Evolutionary conservation across 2,797 vertebrate species (phyloP).

Genomic region (Leuciscus waleckii): DNA sequence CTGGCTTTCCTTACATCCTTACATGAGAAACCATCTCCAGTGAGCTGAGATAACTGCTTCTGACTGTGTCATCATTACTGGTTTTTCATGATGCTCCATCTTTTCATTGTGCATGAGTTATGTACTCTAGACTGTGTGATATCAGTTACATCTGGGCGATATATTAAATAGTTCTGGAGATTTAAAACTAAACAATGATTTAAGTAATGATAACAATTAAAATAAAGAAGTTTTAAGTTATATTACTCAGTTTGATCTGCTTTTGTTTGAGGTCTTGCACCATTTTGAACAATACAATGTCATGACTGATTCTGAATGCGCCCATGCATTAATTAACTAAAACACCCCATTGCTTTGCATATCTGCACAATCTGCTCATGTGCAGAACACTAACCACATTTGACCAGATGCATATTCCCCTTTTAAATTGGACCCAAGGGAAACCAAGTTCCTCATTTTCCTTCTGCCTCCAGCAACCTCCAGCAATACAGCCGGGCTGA

Average conservation of each 20-base stretch:
- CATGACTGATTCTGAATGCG: background rate
- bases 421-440: conserved; percentile 31
- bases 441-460: conserved; percentile 38
- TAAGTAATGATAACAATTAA: background rate
- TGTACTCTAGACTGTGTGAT: background rate
- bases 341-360: conserved; percentile 20
- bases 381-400: background rate
- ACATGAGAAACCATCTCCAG: background rate
- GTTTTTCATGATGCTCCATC: background rate
- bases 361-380: conserved; percentile 13
- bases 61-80: conserved; percentile 20
- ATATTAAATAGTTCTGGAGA: background rate
- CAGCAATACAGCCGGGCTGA: conserved; percentile 2
- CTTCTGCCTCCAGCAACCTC: conserved; percentile 12
- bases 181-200: background rate
- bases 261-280: background rate
- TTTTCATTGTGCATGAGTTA: background rate
- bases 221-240: too few relatives aligned
- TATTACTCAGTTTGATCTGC: background rate
- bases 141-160: background rate
- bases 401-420: conserved; percentile 10
- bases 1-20: conserved; percentile 15
- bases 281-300: background rate
- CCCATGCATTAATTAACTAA: conserved; percentile 22
- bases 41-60: conserved; percentile 17